Conservation (phyloP, 2,888 invertebrate genomes). For the Nymphalis polychloros region DNA sequence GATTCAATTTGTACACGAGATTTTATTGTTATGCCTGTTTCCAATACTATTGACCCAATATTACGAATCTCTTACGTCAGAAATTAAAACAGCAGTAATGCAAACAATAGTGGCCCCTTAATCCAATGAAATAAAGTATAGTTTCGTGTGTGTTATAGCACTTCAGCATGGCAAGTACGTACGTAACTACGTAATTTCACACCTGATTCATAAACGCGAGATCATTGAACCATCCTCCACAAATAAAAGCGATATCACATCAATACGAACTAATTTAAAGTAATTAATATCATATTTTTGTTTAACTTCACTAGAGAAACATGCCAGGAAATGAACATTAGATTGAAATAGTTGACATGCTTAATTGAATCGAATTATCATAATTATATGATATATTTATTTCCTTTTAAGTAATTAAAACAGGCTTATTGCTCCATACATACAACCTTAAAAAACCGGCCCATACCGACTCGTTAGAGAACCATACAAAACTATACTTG, state of each 20-base stretch:
- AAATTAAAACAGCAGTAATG: neutral
- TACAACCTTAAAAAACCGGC: neutral
- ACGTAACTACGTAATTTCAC: constrained; percentile 38
- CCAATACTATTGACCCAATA: constrained; percentile 37
- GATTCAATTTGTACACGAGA: constrained; percentile 10
- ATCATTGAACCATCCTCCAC: constrained; percentile 37
- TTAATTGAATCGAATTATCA: constrained; percentile 11
- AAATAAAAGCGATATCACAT: constrained; percentile 33
- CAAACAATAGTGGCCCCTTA: constrained; percentile 15
- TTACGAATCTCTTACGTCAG: constrained; percentile 33
- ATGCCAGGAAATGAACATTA: constrained; percentile 8
- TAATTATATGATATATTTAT: constrained; percentile 5
- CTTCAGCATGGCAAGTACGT: constrained; percentile 29
- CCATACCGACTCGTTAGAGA: too few relatives aligned
- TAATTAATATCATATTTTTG: constrained; percentile 25
- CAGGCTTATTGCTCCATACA: neutral
- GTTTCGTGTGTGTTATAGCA: constrained; percentile 2
- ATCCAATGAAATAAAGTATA: neutral
- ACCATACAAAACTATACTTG: too few relatives aligned
- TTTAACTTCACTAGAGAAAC: constrained; percentile 13
- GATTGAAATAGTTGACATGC: constrained; percentile 2
- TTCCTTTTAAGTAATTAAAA: constrained; percentile 10
- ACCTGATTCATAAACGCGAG: constrained; percentile 40
- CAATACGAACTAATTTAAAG: constrained; percentile 30
- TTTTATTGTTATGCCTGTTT: constrained; percentile 26